A percentile compares a stretch with the other conserved stretches of the same genome.
phyloP scores from a whole-genome alignment of 2,113 vertebrate species.

The Ciconia stormi region DNA sequence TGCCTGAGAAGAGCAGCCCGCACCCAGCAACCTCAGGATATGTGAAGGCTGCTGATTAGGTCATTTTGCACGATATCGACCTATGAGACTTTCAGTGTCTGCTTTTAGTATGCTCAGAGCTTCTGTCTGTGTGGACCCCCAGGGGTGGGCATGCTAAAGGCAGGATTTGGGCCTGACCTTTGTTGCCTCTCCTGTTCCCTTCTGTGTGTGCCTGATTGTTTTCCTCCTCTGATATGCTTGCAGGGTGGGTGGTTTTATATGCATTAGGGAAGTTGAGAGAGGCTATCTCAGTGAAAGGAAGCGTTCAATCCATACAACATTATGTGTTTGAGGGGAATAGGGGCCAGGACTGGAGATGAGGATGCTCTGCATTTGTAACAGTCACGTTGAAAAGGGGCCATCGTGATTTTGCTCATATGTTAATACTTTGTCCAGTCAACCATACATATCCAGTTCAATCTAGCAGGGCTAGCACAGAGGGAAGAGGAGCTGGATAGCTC shows the following conservation, averaged over 20 bases:
- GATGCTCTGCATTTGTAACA: neutral
- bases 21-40: neutral
- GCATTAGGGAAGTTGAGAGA: neutral
- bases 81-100: neutral
- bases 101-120: neutral
- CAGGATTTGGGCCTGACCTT: neutral
- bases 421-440: neutral
- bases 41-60: neutral
- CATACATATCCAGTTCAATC: neutral
- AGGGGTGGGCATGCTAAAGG: neutral
- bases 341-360: neutral
- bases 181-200: neutral
- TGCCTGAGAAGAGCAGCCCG: neutral
- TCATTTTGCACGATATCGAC: accelerated
- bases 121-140: neutral
- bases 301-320: neutral
- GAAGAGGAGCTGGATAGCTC: neutral
- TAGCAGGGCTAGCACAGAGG: neutral
- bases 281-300: neutral
- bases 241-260: neutral
- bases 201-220: neutral
- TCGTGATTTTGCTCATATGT: neutral
- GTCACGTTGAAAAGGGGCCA: neutral
- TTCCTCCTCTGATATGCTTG: neutral
- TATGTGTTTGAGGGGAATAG: neutral